phyloP scores from a whole-genome alignment of 1,140 invertebrate genomes.

The Dendrolimus punctatus region DNA sequence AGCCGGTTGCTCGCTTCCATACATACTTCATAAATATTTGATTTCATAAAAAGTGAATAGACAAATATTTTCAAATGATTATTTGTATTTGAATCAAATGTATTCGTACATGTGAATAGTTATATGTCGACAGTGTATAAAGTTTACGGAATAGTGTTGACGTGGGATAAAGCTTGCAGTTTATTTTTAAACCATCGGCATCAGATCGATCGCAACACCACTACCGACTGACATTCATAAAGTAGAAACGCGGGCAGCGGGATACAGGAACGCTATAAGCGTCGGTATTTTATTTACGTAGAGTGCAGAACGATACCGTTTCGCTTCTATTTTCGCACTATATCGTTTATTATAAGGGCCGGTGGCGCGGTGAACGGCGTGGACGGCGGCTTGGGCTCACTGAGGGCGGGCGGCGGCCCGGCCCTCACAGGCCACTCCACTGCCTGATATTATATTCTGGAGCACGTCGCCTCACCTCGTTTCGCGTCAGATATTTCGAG shows the following conservation, averaged over 20 bases:
- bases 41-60: not conserved
- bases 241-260: slow-evolving; percentile 37
- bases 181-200: slow-evolving; percentile 49
- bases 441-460: slow-evolving; percentile 69
- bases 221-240: slow-evolving; percentile 37
- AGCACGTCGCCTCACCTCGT: slow-evolving; percentile 57
- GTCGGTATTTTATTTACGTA: slow-evolving; percentile 60
- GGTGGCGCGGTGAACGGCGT: slow-evolving; percentile 17
- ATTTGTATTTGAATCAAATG: not conserved
- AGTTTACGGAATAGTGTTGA: slow-evolving; percentile 16
- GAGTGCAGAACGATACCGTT: slow-evolving; percentile 45
- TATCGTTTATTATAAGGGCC: slow-evolving; percentile 56
- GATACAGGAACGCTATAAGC: slow-evolving; percentile 39
- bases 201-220: slow-evolving; percentile 34
- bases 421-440: slow-evolving; percentile 51
- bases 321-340: slow-evolving; percentile 61
- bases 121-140: not conserved
- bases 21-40: not conserved
- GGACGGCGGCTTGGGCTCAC: slow-evolving; percentile 20
- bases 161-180: slow-evolving; percentile 23
- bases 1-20: slow-evolving; percentile 19
- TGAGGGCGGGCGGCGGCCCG: slow-evolving; percentile 26
- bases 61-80: not conserved
- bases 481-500: slow-evolving; percentile 64
- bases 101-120: not conserved